These are phyloP conservation scores for Miichthys miiuy DNA, from an alignment of 2,797 vertebrate genomes.

Conservation along the genomic window DNA sequence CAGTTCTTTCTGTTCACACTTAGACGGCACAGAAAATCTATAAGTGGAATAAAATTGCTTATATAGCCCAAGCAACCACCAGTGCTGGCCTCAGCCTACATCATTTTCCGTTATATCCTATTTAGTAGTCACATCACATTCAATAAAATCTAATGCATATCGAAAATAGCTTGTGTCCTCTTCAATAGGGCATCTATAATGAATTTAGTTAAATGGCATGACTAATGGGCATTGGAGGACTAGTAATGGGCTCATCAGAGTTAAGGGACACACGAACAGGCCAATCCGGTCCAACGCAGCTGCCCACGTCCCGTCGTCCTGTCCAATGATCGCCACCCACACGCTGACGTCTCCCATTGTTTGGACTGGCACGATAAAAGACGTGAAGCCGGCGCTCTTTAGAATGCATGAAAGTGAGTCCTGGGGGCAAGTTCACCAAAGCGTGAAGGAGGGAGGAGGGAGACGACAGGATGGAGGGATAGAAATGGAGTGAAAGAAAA, in stretches of 20 bases:
- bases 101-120: slow-evolving; percentile 35
- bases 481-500: slow-evolving; percentile 3
- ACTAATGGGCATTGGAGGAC: slow-evolving; percentile 72
- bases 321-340: slow-evolving; percentile 65
- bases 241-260: slow-evolving; percentile 60
- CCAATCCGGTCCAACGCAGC: slow-evolving; percentile 47
- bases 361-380: slow-evolving; percentile 62
- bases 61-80: background rate
- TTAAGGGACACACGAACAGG: slow-evolving; percentile 24
- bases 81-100: slow-evolving; percentile 20
- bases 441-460: slow-evolving; percentile 78
- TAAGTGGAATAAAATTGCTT: background rate
- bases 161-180: slow-evolving; percentile 68
- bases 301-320: slow-evolving; percentile 38
- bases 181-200: slow-evolving; percentile 75
- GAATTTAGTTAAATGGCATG: slow-evolving; percentile 75
- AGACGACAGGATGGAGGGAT: slow-evolving; percentile 54
- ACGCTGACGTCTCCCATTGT: slow-evolving; percentile 55
- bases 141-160: slow-evolving; percentile 60
- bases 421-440: slow-evolving; percentile 75
- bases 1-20: background rate
- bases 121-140: slow-evolving; percentile 63
- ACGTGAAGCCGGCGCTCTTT: slow-evolving; percentile 65
- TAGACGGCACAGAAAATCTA: background rate
- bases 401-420: slow-evolving; percentile 78